These are phyloP conservation scores for Amphipoea lucens DNA, from an alignment of 2,888 invertebrate genomes.

Conservation along the genomic window DNA sequence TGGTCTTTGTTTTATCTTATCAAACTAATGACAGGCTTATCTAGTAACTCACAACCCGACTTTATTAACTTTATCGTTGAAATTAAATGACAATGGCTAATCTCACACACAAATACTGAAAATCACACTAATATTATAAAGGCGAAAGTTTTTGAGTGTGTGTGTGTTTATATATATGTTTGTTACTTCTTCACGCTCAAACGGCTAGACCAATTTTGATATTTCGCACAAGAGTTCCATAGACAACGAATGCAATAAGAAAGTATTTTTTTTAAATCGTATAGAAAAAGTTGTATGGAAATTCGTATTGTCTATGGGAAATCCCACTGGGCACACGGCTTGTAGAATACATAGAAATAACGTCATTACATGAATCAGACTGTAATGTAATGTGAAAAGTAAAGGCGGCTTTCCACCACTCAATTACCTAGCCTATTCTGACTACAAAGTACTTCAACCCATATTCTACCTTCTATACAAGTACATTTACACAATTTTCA, in stretches of 20 bases:
- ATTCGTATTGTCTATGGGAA: not conserved
- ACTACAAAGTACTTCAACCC: constrained; percentile 27
- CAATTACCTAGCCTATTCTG: constrained; percentile 16
- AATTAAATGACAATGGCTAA: not conserved
- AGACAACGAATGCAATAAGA: not conserved
- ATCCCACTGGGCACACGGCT: not conserved
- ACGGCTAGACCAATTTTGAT: no score
- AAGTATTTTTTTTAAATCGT: not conserved
- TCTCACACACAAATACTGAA: not conserved
- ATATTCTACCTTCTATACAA: constrained; percentile 23
- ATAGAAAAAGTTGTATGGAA: not conserved
- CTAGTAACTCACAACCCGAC: constrained; percentile 8
- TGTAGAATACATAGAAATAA: not conserved
- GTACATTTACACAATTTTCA: constrained; percentile 60
- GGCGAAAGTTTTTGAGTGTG: no score
- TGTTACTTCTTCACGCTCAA: no score
- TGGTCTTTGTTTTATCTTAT: constrained; percentile 32
- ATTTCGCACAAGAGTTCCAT: not conserved
- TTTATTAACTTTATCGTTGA: not conserved
- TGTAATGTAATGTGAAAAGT: not conserved
- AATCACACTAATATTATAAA: no score
- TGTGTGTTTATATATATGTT: no score
- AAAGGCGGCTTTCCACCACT: not conserved
- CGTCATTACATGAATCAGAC: not conserved
- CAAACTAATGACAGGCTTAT: constrained; percentile 25